Percentiles rank a stretch among this genome's conserved stretches.
Evolutionary conservation across 2,888 invertebrate species (phyloP).

Genomic region (Sceliomorpha sp.): DNA sequence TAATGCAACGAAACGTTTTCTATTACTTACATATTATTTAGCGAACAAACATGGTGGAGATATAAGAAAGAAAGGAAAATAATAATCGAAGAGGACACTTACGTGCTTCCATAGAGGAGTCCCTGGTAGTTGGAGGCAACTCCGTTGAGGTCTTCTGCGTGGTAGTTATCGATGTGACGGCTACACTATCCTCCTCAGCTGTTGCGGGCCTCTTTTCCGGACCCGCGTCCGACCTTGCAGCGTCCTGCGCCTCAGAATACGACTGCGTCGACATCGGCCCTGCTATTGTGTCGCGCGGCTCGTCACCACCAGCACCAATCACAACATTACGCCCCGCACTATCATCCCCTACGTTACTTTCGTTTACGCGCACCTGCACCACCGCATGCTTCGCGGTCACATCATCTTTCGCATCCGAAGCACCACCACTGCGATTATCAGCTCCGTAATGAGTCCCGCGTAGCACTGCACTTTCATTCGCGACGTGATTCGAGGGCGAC

Average conservation of each 20-base stretch:
- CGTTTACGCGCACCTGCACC: slow-evolving; percentile 47
- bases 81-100: too few relatives aligned
- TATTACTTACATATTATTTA: too few relatives aligned
- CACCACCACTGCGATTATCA: slow-evolving; percentile 27
- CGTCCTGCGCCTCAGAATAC: slow-evolving; percentile 70
- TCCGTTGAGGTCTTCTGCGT: slow-evolving; percentile 64
- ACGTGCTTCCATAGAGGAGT: slow-evolving; percentile 77
- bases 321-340: slow-evolving; percentile 46
- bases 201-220: slow-evolving; percentile 58
- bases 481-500: slow-evolving; percentile 29
- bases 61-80: too few relatives aligned
- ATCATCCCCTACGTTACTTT: slow-evolving; percentile 38
- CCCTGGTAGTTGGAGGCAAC: slow-evolving; percentile 70
- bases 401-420: slow-evolving; percentile 26
- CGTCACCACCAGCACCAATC: slow-evolving; percentile 62
- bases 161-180: slow-evolving; percentile 55
- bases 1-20: too few relatives aligned
- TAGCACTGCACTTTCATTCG: slow-evolving; percentile 44
- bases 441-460: slow-evolving; percentile 44
- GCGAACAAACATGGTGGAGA: too few relatives aligned
- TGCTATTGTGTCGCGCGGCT: slow-evolving; percentile 66
- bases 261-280: slow-evolving; percentile 76
- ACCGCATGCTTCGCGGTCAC: slow-evolving; percentile 39
- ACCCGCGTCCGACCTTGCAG: slow-evolving; percentile 69
- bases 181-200: slow-evolving; percentile 53